Conservation (phyloP, 2,113 vertebrate species). For the Brachypodius melanocephalos region DNA sequence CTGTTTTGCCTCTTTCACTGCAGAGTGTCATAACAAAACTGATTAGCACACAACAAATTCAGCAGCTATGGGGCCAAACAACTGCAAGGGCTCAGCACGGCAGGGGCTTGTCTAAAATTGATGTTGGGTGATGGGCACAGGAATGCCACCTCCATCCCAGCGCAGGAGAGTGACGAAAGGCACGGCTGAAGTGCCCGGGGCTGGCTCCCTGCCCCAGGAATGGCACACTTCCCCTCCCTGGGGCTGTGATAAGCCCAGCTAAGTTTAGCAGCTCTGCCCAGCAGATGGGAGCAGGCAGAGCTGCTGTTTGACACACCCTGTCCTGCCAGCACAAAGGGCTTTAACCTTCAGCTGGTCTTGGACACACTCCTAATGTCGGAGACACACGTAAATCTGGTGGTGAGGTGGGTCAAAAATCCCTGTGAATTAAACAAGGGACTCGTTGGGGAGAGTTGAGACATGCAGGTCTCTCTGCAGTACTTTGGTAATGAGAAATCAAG, state of each 20-base stretch:
- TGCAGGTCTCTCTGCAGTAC: background rate
- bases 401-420: background rate
- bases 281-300: conserved; percentile 19
- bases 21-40: background rate
- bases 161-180: conserved; percentile 36
- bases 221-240: conserved; percentile 57
- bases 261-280: conserved; percentile 41
- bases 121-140: conserved; percentile 1
- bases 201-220: conserved; percentile 61
- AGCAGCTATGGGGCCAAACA: background rate
- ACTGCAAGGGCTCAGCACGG: background rate
- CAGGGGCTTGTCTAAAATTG: background rate
- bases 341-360: background rate
- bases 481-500: background rate
- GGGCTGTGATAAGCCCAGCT: conserved; percentile 50
- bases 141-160: background rate
- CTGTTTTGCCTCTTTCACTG: background rate
- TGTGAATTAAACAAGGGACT: background rate
- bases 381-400: background rate
- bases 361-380: background rate
- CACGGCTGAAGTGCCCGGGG: conserved; percentile 18
- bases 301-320: conserved; percentile 50
- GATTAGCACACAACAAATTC: background rate
- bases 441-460: background rate
- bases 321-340: conserved; percentile 59